Percentiles rank a stretch among this genome's conserved stretches.
These are phyloP conservation scores for Athene cunicularia DNA, from an alignment of 2,113 vertebrate species.

Conservation along the genomic window DNA sequence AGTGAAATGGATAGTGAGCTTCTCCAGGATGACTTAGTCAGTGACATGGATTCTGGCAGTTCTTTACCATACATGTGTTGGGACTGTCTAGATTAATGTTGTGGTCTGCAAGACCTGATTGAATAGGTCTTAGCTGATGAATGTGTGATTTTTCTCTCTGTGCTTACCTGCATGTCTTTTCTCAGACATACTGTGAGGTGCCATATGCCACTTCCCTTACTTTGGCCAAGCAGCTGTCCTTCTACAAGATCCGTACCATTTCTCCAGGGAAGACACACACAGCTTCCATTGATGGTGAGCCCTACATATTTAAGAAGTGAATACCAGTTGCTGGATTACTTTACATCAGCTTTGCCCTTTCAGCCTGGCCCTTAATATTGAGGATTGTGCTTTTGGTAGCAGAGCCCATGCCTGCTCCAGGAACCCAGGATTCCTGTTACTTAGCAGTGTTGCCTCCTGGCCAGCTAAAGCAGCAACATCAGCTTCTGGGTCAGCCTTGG, in stretches of 20 bases:
- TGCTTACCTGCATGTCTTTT: background rate
- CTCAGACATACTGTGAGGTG: slow-evolving; percentile 87
- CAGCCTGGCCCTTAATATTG: background rate
- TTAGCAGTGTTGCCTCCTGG: background rate
- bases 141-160: background rate
- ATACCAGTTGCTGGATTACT: background rate
- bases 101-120: background rate
- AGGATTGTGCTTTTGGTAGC: background rate
- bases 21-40: background rate
- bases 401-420: background rate
- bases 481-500: background rate
- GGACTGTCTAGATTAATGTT: background rate
- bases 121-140: background rate
- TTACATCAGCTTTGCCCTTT: background rate
- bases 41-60: background rate
- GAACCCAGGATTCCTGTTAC: background rate
- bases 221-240: slow-evolving; percentile 91
- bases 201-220: slow-evolving; percentile 92
- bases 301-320: background rate
- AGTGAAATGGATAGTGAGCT: background rate
- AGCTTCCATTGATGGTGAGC: slow-evolving; percentile 93
- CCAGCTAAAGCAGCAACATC: background rate
- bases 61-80: background rate
- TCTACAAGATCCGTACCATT: slow-evolving; percentile 89
- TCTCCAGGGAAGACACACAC: slow-evolving; percentile 94